Base-by-base conservation (phyloP, 1,140 invertebrate species). In the Drosophila orena region DNA sequence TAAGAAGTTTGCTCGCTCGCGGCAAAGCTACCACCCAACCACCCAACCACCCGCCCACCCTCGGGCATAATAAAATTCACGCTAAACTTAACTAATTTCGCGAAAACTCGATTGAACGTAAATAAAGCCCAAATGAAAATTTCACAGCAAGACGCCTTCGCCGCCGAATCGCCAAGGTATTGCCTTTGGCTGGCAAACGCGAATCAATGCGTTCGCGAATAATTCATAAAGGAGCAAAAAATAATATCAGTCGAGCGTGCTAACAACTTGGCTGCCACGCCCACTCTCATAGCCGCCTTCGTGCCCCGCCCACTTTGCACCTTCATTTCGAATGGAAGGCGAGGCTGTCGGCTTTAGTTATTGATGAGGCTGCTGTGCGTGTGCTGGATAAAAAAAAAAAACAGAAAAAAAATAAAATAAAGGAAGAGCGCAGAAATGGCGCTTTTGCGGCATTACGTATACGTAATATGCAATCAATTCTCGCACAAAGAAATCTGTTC, bases 71-170 rank as follows among this genome's bases (percentile, higher is more conserved):
- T 79, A 72, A 79, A 73, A 78, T 58, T 79, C 44, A 79, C 68
- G 75, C 76, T 73, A 79, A 79, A 66, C 76, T 79, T 72, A 79
- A 73, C 76, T 79, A 79, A 79, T 79, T 79, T 78, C 76, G 66
- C 66, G 66, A 79, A 72, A 79, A 79, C 68, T 66, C 68, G 76
- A 79, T 76, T 76, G 72, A 76, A 76, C 73, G 72, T 76, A 76
- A 76, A 74, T 76, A 76, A 76, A 76, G 76, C 47, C 73, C 61
- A 76, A 76, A 76, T 73, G 76, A 72, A 78, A 72, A 79, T 79
- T 79, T 77, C 65, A 53, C 47, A 77, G 65, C 75, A 56, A 71
- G 50, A 46, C 57, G 58, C 66, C 57, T 62, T 38, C 12, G 34
- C 34, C 37, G 3, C 8, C 7, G 30, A 30, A 30, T 30, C 30